A percentile compares a stretch with the other conserved stretches of the same genome.
phyloP scores from a whole-genome alignment of 2,113 vertebrate species.

The Embiotoca jacksoni region DNA sequence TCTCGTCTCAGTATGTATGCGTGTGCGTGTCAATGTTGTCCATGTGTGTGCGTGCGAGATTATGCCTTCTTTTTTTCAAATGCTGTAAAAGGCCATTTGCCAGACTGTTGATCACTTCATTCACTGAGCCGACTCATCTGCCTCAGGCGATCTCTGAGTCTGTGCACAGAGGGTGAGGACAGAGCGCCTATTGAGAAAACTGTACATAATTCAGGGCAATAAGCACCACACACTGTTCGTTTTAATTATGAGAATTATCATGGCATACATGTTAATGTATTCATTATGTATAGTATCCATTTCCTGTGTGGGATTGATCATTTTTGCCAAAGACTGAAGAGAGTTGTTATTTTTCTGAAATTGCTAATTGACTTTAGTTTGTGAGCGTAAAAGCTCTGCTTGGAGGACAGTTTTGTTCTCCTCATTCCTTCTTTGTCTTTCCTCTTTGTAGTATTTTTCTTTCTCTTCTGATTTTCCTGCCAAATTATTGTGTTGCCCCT shows the following conservation, averaged over 20 bases:
- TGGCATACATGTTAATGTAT: constrained; percentile 57
- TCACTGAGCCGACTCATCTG: constrained; percentile 25
- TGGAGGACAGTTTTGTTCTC: too few relatives aligned
- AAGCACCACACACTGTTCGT: constrained; percentile 46
- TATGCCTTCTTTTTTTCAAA: constrained; percentile 1
- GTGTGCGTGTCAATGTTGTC: background rate
- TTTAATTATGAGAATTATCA: constrained; percentile 54
- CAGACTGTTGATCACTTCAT: constrained; percentile 30
- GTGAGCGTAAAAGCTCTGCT: too few relatives aligned
- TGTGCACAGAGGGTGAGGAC: constrained; percentile 41
- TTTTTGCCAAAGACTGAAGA: constrained; percentile 32
- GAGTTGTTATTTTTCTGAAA: constrained; percentile 49
- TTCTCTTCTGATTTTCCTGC: background rate
- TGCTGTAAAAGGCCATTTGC: constrained; percentile 10
- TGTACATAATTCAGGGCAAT: constrained; percentile 65
- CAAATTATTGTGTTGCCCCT: constrained; percentile 14
- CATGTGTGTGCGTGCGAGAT: background rate
- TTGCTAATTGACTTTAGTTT: constrained; percentile 18
- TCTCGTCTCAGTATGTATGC: constrained; percentile 15
- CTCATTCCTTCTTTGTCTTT: too few relatives aligned
- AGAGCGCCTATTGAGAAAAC: constrained; percentile 56
- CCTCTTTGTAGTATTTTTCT: too few relatives aligned
- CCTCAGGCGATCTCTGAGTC: constrained; percentile 54
- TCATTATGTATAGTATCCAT: constrained; percentile 57
- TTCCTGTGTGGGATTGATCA: constrained; percentile 22